Evolutionary conservation across 2,888 invertebrate species (phyloP).

Genomic region (Protodeltote pygarga): DNA sequence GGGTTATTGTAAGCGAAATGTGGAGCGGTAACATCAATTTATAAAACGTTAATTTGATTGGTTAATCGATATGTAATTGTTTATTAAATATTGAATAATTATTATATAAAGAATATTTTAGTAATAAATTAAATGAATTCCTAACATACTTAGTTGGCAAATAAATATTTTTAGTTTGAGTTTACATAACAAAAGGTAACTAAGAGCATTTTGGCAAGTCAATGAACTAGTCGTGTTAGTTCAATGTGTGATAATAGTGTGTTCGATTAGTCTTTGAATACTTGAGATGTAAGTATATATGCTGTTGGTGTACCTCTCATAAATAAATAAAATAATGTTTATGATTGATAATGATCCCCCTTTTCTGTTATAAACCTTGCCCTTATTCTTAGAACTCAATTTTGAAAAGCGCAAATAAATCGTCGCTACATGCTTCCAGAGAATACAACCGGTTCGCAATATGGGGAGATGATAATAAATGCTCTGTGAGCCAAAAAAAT

Average conservation of each 20-base stretch:
- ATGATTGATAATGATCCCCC: too few species aligned
- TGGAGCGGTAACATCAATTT: neutral
- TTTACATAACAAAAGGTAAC: slow-evolving; percentile 3
- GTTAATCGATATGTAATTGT: neutral
- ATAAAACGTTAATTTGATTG: neutral
- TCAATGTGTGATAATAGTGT: slow-evolving; percentile 8
- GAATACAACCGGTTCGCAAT: slow-evolving; percentile 47
- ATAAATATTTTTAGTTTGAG: too few species aligned
- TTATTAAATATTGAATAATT: too few species aligned
- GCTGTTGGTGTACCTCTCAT: too few species aligned
- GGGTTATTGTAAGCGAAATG: slow-evolving; percentile 8
- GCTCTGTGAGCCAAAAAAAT: slow-evolving; percentile 27
- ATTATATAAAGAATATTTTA: too few species aligned
- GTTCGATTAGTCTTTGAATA: slow-evolving; percentile 6
- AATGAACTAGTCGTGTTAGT: slow-evolving; percentile 11
- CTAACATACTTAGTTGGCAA: too few species aligned
- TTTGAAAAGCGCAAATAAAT: slow-evolving; percentile 32
- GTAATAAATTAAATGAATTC: too few species aligned
- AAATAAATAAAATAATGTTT: too few species aligned
- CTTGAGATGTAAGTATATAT: too few species aligned
- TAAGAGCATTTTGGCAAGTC: slow-evolving; percentile 11
- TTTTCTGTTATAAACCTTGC: too few species aligned
- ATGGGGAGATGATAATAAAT: slow-evolving; percentile 46
- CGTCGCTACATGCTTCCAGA: slow-evolving; percentile 34
- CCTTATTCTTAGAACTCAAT: slow-evolving; percentile 21